phyloP scores from a whole-genome alignment of 2,797 vertebrate species.

The Triplophysa yarkandensis region DNA sequence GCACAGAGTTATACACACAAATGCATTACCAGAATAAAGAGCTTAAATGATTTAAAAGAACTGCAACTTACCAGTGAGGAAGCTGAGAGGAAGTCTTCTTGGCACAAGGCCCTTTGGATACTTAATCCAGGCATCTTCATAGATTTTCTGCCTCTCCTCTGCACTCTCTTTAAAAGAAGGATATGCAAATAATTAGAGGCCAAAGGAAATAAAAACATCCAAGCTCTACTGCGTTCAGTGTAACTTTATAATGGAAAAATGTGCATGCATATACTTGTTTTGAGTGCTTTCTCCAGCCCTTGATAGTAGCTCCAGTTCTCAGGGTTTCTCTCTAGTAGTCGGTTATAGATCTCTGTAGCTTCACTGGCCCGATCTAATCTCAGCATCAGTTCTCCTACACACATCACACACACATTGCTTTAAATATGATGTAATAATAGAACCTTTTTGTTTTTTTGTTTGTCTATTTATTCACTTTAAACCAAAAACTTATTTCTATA shows the following conservation, averaged over 20 bases:
- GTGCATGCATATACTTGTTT: conserved; percentile 78
- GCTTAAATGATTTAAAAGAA: conserved; percentile 13
- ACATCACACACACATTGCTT: neutral
- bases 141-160: conserved; percentile 92
- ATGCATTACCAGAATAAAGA: neutral
- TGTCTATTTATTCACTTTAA: no score
- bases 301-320: conserved; percentile 98
- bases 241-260: neutral
- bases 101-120: conserved; percentile 94
- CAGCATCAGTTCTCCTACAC: conserved; percentile 87
- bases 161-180: conserved; percentile 75
- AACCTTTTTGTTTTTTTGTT: no score
- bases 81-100: conserved; percentile 91
- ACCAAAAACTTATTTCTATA: no score
- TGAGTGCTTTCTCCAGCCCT: conserved; percentile 92
- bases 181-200: neutral
- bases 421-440: neutral
- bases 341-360: conserved; percentile 87
- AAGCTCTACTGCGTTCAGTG: neutral
- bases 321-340: conserved; percentile 92
- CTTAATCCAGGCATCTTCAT: conserved; percentile 93
- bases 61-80: conserved; percentile 82
- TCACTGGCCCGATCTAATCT: conserved; percentile 89
- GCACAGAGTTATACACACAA: conserved; percentile 7
- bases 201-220: neutral